A percentile compares a stretch with the other conserved stretches of the same genome.
phyloP scores from a whole-genome alignment of 2,888 invertebrate species.

The Amphimallon solstitiale region DNA sequence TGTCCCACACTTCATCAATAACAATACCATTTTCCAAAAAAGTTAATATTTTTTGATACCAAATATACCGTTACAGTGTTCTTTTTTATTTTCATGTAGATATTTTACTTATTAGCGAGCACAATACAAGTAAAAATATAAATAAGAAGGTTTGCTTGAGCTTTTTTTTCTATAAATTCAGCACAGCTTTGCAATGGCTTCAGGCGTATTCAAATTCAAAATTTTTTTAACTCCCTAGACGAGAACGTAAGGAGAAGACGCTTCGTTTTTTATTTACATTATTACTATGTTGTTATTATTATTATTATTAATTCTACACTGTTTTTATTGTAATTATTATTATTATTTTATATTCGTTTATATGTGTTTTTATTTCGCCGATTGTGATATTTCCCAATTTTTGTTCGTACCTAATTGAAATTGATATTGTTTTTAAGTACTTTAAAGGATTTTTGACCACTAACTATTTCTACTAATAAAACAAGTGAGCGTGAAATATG shows the following conservation, averaged over 20 bases:
- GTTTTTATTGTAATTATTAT: slow-evolving; percentile 33
- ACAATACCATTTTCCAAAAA: slow-evolving; percentile 13
- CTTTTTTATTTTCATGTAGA: slow-evolving; percentile 19
- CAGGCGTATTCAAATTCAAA: slow-evolving; percentile 37
- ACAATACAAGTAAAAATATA: slow-evolving; percentile 20
- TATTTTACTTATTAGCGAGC: slow-evolving; percentile 18
- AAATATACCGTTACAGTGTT: slow-evolving; percentile 8
- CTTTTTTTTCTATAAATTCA: slow-evolving; percentile 37
- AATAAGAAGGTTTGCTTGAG: slow-evolving; percentile 34
- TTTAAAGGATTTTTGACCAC: slow-evolving; percentile 21
- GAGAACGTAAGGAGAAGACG: slow-evolving; percentile 42
- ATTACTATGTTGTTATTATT: slow-evolving; percentile 21
- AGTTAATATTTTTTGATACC: slow-evolving; percentile 9
- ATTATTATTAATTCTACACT: slow-evolving; percentile 38
- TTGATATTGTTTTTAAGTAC: slow-evolving; percentile 7
- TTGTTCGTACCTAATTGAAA: not conserved
- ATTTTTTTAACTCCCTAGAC: slow-evolving; percentile 43
- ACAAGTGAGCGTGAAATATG: slow-evolving; percentile 9
- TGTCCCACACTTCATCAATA: not conserved
- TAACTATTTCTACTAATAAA: slow-evolving; percentile 5
- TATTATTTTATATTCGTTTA: slow-evolving; percentile 32
- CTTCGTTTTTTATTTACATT: slow-evolving; percentile 39
- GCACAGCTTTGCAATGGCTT: slow-evolving; percentile 53
- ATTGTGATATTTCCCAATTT: slow-evolving; percentile 5
- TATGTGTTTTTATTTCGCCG: slow-evolving; percentile 50